Evolutionary conservation across 1,140 invertebrate genomes (phyloP).

Genomic region (Octopus sinensis): DNA sequence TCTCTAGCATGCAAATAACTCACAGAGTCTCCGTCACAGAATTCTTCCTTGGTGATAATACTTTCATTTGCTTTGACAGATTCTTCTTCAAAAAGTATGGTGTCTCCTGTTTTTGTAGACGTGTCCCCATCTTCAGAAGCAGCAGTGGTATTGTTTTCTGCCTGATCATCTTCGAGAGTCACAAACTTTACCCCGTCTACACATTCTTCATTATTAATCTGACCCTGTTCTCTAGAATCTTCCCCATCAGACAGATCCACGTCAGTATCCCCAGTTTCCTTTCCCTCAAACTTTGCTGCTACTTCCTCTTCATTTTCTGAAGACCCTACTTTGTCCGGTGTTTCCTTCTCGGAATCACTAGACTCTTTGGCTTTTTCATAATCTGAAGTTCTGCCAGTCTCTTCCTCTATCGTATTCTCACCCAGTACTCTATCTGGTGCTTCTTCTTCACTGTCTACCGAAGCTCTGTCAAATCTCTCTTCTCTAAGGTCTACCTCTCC

Average conservation of each 20-base stretch:
- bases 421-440: slow-evolving; percentile 3
- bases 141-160: slow-evolving; percentile 5
- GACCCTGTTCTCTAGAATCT: not conserved
- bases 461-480: not conserved
- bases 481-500: not conserved
- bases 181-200: slow-evolving; percentile 5
- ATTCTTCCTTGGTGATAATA: too few species aligned
- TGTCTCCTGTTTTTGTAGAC: slow-evolving; percentile 10
- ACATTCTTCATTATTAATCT: slow-evolving; percentile 14
- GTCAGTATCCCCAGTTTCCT: slow-evolving; percentile 24
- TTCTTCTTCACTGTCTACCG: slow-evolving; percentile 6
- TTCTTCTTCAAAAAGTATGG: not conserved
- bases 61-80: slow-evolving; percentile 4
- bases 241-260: slow-evolving; percentile 21
- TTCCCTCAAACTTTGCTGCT: slow-evolving; percentile 18
- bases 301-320: slow-evolving; percentile 18
- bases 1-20: too few species aligned
- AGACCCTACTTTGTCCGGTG: not conserved
- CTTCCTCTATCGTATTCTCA: not conserved
- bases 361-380: slow-evolving; percentile 10
- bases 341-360: slow-evolving; percentile 10
- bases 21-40: too few species aligned
- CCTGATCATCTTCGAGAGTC: slow-evolving; percentile 6
- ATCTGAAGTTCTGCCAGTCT: slow-evolving; percentile 20
- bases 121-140: not conserved